Evolutionary conservation across 2,888 invertebrate species (phyloP).

Genomic region (Lissonota sp.): DNA sequence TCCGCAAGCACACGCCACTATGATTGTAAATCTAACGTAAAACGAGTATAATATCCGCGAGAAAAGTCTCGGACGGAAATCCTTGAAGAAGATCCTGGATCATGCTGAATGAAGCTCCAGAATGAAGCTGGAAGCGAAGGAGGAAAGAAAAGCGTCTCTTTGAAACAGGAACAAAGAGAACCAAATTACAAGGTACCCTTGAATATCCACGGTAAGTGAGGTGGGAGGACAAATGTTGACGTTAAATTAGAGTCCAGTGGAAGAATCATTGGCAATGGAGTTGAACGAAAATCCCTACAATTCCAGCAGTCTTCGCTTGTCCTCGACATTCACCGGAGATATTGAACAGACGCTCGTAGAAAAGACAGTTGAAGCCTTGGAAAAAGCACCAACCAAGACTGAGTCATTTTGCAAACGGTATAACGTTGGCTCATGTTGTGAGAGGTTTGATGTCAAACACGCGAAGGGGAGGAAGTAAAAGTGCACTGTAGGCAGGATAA

Average conservation of each 20-base stretch:
- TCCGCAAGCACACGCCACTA: neutral
- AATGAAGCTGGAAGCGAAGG: too few relatives aligned
- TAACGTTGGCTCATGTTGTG: neutral
- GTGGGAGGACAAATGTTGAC: too few relatives aligned
- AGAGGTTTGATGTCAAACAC: neutral
- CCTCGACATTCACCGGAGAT: conserved; percentile 44
- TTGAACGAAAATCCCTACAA: neutral
- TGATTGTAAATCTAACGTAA: neutral
- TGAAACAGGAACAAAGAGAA: too few relatives aligned
- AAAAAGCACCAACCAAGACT: too few relatives aligned
- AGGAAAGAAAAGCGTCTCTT: too few relatives aligned
- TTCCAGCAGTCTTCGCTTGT: neutral
- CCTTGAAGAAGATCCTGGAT: too few relatives aligned
- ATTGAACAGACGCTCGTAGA: conserved; percentile 41
- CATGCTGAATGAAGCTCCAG: too few relatives aligned
- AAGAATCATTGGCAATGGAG: neutral
- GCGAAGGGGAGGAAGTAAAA: conserved; percentile 2
- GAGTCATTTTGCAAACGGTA: conserved; percentile 50
- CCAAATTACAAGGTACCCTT: too few relatives aligned
- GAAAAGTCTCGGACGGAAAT: too few relatives aligned
- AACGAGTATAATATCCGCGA: too few relatives aligned
- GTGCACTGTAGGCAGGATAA: conserved; percentile 44
- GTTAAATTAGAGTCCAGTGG: too few relatives aligned
- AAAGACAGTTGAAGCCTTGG: conserved; percentile 13
- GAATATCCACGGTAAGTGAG: too few relatives aligned